Base-by-base conservation (phyloP, 1,140 invertebrate species). In the Contarinia nasturtii region DNA sequence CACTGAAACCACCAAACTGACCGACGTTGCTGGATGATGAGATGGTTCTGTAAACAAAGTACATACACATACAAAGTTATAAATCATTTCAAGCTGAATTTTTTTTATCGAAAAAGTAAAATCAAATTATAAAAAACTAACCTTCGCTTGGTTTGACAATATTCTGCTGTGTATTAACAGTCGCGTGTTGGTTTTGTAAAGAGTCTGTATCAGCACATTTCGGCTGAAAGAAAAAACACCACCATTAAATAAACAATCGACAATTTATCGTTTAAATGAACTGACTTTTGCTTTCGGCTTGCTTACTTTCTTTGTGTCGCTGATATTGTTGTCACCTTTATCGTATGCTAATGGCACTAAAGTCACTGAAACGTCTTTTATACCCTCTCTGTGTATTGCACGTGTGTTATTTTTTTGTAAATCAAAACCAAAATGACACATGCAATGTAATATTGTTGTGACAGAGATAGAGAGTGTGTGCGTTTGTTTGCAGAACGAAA, bases 1-100 rank as follows among this genome's bases (percentile, higher is more conserved):
- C 50, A 64, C 61, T 15, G 61, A 63, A 12, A 63, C 61, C 48
- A 56, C 62, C 43, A 64, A 47, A 46, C 61, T 63, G 36, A 58
- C 59, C 11, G 58, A 57, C 51, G 45, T 17, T 19, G 44, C 27
- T 27, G 27, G 27, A 20, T 45, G 40, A 46, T 34, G 27, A 27
- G 10, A 27, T 27, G 27, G 3, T 27, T 27, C 27, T n/a, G n/a
- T n/a, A n/a, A n/a, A n/a, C n/a, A n/a, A n/a, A n/a, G n/a, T n/a
- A n/a, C n/a, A n/a, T n/a, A n/a, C n/a, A n/a, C n/a, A n/a, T n/a
- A n/a, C n/a, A n/a, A n/a, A n/a, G n/a, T n/a, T n/a, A n/a, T n/a
- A n/a, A n/a, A n/a, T n/a, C n/a, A n/a, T n/a, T n/a, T n/a, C n/a
- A n/a, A n/a, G n/a, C n/a, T n/a, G n/a, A n/a, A n/a, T n/a, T n/a